These are phyloP conservation scores for Daktulosphaira vitifoliae DNA, from an alignment of 1,140 invertebrate species.

Conservation along the genomic window DNA sequence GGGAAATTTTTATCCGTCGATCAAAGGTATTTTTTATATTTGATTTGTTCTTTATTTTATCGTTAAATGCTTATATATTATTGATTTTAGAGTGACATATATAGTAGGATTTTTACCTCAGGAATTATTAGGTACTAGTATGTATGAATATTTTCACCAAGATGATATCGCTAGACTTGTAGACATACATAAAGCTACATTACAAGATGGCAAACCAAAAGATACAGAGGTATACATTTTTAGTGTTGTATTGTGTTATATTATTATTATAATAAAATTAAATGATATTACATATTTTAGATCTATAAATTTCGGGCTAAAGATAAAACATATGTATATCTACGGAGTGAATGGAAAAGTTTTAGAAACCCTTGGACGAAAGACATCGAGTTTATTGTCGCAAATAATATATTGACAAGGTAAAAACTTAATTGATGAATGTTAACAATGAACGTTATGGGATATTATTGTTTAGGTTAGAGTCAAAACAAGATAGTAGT, in stretches of 20 bases:
- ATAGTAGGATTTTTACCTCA: conserved; percentile 85
- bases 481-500: conserved; percentile 48
- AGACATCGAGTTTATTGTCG: conserved; percentile 78
- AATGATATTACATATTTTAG: conserved; percentile 38
- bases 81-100: conserved; percentile 62
- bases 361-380: conserved; percentile 89
- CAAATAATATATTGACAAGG: conserved; percentile 68
- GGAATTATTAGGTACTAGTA: conserved; percentile 81
- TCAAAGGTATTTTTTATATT: conserved; percentile 51
- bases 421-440: conserved; percentile 43
- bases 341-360: conserved; percentile 76
- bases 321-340: conserved; percentile 58
- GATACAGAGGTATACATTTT: conserved; percentile 1
- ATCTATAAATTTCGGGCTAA: conserved; percentile 72
- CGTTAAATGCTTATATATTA: not conserved
- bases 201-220: conserved; percentile 45
- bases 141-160: conserved; percentile 86
- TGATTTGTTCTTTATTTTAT: not conserved
- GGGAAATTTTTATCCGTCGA: conserved; percentile 56
- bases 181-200: conserved; percentile 71
- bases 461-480: conserved; percentile 42
- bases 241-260: too few relatives aligned
- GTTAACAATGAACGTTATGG: too few relatives aligned
- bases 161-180: conserved; percentile 73
- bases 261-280: too few relatives aligned